Evolutionary conservation across 2,113 vertebrate species (phyloP), one percentile per base, ranked within the genome.

Genomic region (Brienomyrus longianalis): DNA sequence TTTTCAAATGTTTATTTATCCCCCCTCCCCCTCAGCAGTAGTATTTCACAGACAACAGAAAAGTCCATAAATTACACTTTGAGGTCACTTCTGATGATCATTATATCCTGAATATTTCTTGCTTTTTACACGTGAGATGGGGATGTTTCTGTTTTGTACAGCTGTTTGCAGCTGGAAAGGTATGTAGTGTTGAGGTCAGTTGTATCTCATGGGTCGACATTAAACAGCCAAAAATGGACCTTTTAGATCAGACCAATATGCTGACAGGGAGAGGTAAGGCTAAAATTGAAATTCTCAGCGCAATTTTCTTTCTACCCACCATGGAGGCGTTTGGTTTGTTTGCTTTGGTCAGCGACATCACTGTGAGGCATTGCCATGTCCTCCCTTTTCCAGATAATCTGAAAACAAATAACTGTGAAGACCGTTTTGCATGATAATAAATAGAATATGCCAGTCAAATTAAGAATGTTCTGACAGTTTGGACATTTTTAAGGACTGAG

Each of bases 401-500:
- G 91, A 89, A 93, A 92, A 93, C 92, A 94, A 93, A 94, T 93
- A 91, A 91, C 59, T 87, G 86, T 48, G 84, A 92, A 90, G 91
- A 90, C 89, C 77, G 2, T 80, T 91, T 90, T 92, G 92, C 91
- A 93, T 94, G 93, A 94, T 93, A 95, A 95, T 93, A 95, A 95
- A 95, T 95, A 93, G 94, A 95, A 95, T 94, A 93, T 95, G 95
- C 93, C 95, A 95, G 93, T 95, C 94, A 95, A 93, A 94, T 95
- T 94, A 94, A 89, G 90, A 91, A 52, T 74, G 85, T 50, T 80
- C 21, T 91, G 92, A 93, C 93, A 92, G 91, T 91, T 88, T 93
- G 93, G 92, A 93, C 91, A 92, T 91, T 80, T 83, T 89, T 11
- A 45, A 90, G 90, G 90, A 94, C 90, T 66, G 93, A 92, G 91